Conservation (phyloP, 1,140 invertebrate species). For the Archivesica marissinica region DNA sequence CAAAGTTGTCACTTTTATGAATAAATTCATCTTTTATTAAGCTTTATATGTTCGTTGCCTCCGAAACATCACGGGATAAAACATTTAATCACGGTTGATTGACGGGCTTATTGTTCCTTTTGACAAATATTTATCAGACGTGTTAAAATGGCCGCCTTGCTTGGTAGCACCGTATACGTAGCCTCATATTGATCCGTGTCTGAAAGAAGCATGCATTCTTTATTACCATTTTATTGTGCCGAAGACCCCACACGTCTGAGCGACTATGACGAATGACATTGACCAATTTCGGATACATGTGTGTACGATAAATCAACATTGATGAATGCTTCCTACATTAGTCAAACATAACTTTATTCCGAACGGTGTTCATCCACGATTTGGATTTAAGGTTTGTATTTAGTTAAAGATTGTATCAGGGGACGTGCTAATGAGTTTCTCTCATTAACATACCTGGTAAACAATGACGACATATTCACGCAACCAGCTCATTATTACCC, state of each 20-base stretch:
- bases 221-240: neutral
- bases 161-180: constrained; percentile 1
- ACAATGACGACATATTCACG: constrained; percentile 47
- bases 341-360: neutral
- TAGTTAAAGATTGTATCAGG: constrained; percentile 39
- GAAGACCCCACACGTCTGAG: constrained; percentile 38
- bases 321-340: neutral
- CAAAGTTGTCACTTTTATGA: constrained; percentile 54
- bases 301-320: constrained; percentile 9
- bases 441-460: constrained; percentile 38
- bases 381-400: neutral
- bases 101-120: constrained; percentile 44
- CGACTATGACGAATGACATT: constrained; percentile 21
- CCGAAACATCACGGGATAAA: constrained; percentile 57
- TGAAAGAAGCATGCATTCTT: constrained; percentile 39
- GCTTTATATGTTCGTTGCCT: constrained; percentile 45
- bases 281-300: constrained; percentile 7
- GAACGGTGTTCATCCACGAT: neutral
- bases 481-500: constrained; percentile 50
- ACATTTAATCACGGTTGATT: constrained; percentile 59
- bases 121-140: constrained; percentile 63
- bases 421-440: constrained; percentile 38
- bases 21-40: constrained; percentile 51
- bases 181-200: constrained; percentile 8
- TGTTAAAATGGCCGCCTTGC: constrained; percentile 50